Evolutionary conservation across 2,113 vertebrate species (phyloP).

Genomic region (Columba livia): DNA sequence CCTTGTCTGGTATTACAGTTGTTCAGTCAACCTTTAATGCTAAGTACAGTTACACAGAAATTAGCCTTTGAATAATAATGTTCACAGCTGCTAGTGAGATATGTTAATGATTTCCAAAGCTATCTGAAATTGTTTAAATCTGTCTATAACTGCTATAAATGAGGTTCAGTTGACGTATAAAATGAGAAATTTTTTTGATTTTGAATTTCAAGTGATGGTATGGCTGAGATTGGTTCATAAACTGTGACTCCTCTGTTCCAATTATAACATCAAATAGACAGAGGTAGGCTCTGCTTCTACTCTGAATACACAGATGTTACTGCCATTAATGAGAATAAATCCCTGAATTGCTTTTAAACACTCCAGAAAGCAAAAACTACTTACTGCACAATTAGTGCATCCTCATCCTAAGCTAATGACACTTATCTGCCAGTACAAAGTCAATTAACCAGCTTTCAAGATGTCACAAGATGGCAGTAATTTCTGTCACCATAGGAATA

Average conservation of each 20-base stretch:
- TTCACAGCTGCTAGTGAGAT: background rate
- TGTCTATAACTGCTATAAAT: background rate
- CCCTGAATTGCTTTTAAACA: background rate
- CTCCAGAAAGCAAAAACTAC: background rate
- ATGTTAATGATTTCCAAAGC: background rate
- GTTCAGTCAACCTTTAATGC: background rate
- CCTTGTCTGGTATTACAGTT: constrained; percentile 5
- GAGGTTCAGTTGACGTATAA: background rate
- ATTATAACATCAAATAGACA: background rate
- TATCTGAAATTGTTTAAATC: background rate
- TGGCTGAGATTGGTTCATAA: background rate
- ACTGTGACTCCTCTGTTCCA: background rate
- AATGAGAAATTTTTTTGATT: background rate
- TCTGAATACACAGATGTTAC: background rate
- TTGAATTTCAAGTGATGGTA: background rate
- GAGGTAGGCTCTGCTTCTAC: background rate
- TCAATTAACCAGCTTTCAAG: background rate
- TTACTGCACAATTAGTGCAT: background rate
- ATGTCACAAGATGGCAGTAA: background rate
- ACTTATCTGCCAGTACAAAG: background rate
- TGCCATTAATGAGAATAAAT: background rate
- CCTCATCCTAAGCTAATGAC: background rate
- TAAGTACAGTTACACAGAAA: background rate
- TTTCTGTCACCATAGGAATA: background rate
- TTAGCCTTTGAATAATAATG: background rate